Conservation (phyloP, 2,888 invertebrate genomes). For the Polyommatus icarus region DNA sequence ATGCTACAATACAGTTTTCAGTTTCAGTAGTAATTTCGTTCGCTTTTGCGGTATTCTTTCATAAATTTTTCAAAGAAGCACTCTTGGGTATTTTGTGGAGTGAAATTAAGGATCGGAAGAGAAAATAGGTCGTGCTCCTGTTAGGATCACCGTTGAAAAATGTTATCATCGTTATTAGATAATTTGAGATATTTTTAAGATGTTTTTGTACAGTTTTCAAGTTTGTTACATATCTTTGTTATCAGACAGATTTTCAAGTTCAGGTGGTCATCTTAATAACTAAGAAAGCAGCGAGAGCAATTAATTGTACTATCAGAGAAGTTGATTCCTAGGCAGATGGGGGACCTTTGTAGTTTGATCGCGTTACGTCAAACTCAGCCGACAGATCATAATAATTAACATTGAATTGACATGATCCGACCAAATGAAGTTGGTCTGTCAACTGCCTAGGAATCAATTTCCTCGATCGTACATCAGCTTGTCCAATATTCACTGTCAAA, state of each 20-base stretch:
- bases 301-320: no score
- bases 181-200: slow-evolving; percentile 2
- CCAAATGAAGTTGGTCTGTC: no score
- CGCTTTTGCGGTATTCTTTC: not conserved
- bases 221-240: not conserved
- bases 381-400: no score
- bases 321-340: no score
- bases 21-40: slow-evolving; percentile 23
- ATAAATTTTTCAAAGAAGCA: not conserved
- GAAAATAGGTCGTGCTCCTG: not conserved
- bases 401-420: no score
- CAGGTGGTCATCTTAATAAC: not conserved
- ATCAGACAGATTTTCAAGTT: no score
- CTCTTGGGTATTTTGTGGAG: not conserved
- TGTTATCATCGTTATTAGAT: not conserved
- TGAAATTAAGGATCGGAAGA: not conserved
- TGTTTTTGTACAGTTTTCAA: not conserved
- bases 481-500: not conserved
- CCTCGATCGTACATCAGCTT: no score
- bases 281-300: not conserved
- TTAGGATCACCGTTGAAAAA: not conserved
- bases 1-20: not conserved
- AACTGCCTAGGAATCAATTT: no score
- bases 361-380: no score
- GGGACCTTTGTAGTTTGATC: no score